Conservation (phyloP, 2,113 vertebrate species). For the Seriola rivoliana region DNA sequence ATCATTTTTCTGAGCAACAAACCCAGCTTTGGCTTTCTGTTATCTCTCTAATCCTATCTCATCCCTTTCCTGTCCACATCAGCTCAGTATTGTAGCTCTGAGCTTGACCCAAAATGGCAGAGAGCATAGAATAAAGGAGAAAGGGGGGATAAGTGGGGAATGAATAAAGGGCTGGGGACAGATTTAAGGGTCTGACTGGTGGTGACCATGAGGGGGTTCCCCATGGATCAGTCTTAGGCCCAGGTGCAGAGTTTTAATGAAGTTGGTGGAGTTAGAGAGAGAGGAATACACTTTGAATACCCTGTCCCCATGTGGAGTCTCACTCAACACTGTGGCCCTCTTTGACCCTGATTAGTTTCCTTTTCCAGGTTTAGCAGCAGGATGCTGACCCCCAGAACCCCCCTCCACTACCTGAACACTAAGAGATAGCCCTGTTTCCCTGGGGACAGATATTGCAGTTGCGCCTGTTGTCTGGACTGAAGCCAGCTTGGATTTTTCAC, state of each 20-base stretch:
- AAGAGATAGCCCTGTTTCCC: constrained; percentile 74
- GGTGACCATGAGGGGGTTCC: constrained; percentile 68
- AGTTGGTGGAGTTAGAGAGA: constrained; percentile 59
- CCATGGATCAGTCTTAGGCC: constrained; percentile 65
- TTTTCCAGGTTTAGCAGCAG: constrained; percentile 81
- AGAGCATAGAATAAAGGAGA: constrained; percentile 36
- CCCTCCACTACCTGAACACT: constrained; percentile 69
- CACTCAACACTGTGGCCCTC: constrained; percentile 82
- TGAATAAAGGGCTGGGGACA: constrained; percentile 71
- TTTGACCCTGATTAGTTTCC: constrained; percentile 85
- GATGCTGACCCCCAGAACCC: constrained; percentile 62
- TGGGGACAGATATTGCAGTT: constrained; percentile 63
- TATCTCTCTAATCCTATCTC: constrained; percentile 78
- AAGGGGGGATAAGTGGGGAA: constrained; percentile 65
- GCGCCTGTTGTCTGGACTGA: constrained; percentile 48
- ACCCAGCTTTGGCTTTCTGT: constrained; percentile 44
- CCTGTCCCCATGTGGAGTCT: constrained; percentile 76
- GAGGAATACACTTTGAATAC: constrained; percentile 58
- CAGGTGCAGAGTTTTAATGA: constrained; percentile 85
- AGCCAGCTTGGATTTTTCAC: constrained; percentile 76
- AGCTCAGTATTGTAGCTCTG: constrained; percentile 57
- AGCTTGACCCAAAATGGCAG: constrained; percentile 65
- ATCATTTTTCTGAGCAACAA: constrained; percentile 62
- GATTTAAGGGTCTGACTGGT: constrained; percentile 65
- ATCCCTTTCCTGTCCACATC: constrained; percentile 76